phyloP scores from a whole-genome alignment of 2,888 invertebrate genomes.

The Ischnus inquisitorius region DNA sequence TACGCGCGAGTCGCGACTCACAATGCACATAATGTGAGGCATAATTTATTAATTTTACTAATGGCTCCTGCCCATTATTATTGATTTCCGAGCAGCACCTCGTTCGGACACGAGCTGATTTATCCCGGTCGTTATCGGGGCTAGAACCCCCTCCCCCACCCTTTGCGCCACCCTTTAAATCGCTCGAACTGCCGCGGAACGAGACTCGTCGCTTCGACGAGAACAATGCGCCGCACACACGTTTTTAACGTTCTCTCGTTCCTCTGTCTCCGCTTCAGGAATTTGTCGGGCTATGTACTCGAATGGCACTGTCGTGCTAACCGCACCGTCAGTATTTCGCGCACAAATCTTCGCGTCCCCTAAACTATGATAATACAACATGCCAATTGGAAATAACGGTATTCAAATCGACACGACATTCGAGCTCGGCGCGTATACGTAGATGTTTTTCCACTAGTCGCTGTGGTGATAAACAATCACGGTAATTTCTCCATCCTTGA shows the following conservation, averaged over 20 bases:
- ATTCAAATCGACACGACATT: neutral
- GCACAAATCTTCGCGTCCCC: slow-evolving; percentile 17
- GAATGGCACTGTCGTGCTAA: slow-evolving; percentile 35
- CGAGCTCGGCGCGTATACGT: neutral
- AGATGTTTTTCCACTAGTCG: neutral
- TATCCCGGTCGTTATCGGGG: slow-evolving; percentile 84
- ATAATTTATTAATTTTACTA: slow-evolving; percentile 86
- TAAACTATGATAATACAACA: slow-evolving; percentile 35
- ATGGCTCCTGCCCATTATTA: slow-evolving; percentile 85
- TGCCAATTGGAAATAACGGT: slow-evolving; percentile 14
- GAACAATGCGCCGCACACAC: slow-evolving; percentile 69
- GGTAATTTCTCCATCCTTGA: no score
- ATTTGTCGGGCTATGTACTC: slow-evolving; percentile 62
- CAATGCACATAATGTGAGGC: slow-evolving; percentile 85
- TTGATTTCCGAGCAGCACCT: slow-evolving; percentile 82
- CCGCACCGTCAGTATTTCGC: slow-evolving; percentile 32
- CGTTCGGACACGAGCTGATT: slow-evolving; percentile 81
- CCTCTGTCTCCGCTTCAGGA: slow-evolving; percentile 53
- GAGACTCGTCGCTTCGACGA: slow-evolving; percentile 70
- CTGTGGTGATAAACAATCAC: no score
- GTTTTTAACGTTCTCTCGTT: slow-evolving; percentile 62
- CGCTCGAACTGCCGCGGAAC: slow-evolving; percentile 62
- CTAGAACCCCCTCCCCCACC: slow-evolving; percentile 68
- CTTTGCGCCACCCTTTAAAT: slow-evolving; percentile 69
- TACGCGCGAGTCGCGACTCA: slow-evolving; percentile 78